These are phyloP conservation scores for Pachyrhynchus sulphureomaculatus DNA, from an alignment of 1,140 invertebrate genomes.

Conservation along the genomic window DNA sequence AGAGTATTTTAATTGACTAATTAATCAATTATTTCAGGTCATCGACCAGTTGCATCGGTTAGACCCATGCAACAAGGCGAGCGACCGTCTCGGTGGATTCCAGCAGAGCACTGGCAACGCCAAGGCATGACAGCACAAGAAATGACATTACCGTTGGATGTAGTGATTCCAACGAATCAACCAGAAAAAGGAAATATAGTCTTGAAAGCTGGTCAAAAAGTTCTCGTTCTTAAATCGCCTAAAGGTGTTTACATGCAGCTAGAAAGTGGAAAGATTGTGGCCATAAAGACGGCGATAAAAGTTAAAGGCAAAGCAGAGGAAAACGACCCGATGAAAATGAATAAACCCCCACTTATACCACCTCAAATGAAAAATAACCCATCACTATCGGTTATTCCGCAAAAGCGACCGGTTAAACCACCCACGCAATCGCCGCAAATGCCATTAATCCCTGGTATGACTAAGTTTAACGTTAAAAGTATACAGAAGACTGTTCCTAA, in stretches of 20 bases:
- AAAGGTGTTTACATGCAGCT: constrained; percentile 95
- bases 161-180: constrained; percentile 89
- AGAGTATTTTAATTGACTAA: too few species aligned
- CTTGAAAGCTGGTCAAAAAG: constrained; percentile 87
- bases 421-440: constrained; percentile 43
- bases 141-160: constrained; percentile 89
- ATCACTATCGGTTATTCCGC: constrained; percentile 66
- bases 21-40: too few species aligned
- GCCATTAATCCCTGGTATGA: constrained; percentile 45
- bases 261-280: constrained; percentile 94
- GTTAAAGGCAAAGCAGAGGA: constrained; percentile 63
- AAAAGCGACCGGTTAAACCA: constrained; percentile 44
- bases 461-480: constrained; percentile 46
- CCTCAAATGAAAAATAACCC: constrained; percentile 66
- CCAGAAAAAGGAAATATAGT: constrained; percentile 84
- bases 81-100: constrained; percentile 64
- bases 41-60: constrained; percentile 57
- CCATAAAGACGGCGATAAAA: constrained; percentile 81
- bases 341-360: constrained; percentile 40
- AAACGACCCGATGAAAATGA: constrained; percentile 14
- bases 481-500: constrained; percentile 51
- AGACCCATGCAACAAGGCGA: constrained; percentile 55
- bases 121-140: constrained; percentile 94
- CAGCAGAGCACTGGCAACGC: constrained; percentile 83
- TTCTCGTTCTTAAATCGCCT: constrained; percentile 90